Percentiles rank a stretch among this genome's conserved stretches.
Conservation (phyloP, 2,113 vertebrate genomes). For the Etia nguti region DNA sequence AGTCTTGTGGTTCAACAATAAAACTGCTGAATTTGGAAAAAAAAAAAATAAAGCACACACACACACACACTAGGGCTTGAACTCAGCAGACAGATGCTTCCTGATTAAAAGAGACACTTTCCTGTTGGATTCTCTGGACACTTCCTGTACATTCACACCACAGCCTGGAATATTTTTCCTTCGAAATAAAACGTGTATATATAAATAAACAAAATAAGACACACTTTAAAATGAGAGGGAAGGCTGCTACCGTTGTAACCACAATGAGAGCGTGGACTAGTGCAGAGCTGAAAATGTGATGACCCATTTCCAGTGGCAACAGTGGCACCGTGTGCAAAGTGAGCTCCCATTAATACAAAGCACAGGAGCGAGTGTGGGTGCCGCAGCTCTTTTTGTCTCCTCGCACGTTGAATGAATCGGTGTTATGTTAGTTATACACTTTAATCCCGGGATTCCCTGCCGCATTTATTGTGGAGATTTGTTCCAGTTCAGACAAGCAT, state of each 20-base stretch:
- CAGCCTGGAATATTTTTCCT: background rate
- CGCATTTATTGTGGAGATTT: background rate
- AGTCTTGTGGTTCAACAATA: background rate
- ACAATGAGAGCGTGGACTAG: background rate
- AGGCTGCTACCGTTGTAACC: background rate
- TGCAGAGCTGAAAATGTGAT: conserved; percentile 18
- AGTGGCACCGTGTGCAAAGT: background rate
- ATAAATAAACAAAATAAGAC: background rate
- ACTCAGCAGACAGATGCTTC: conserved; percentile 38
- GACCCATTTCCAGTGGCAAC: conserved; percentile 24
- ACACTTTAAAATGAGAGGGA: background rate
- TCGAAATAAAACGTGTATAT: background rate
- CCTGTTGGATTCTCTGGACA: background rate
- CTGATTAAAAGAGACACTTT: conserved; percentile 3
- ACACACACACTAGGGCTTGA: background rate
- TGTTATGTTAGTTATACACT: background rate
- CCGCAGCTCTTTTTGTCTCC: background rate
- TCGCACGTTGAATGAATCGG: background rate
- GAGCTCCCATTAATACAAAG: background rate
- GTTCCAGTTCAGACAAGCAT: background rate
- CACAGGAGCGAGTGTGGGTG: background rate
- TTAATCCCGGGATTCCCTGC: background rate
- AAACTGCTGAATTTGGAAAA: background rate
- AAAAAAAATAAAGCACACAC: background rate
- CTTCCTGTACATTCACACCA: background rate